phyloP scores from a whole-genome alignment of 2,888 invertebrate genomes.

The Trypoxylon attenuatum region DNA sequence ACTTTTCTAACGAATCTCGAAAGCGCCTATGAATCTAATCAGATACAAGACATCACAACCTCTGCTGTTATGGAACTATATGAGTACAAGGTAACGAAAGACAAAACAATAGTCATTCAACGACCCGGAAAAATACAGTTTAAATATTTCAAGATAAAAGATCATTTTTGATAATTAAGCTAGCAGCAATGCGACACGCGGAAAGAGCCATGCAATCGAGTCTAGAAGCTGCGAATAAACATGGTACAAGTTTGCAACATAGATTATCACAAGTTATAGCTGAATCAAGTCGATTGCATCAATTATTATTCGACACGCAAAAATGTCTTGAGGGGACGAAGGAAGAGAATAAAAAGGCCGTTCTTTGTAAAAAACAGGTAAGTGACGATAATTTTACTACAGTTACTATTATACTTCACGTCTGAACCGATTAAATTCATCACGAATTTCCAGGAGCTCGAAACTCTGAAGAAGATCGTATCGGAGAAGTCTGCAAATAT shows the following conservation, averaged over 20 bases:
- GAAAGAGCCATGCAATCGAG: constrained; percentile 76
- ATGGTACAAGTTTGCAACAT: constrained; percentile 76
- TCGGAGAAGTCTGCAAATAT: constrained; percentile 58
- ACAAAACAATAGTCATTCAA: too few species aligned
- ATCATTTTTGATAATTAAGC: constrained; percentile 51
- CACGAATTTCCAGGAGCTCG: constrained; percentile 65
- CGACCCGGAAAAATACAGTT: too few species aligned
- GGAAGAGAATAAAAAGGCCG: constrained; percentile 64
- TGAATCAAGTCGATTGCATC: constrained; percentile 75
- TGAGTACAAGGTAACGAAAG: constrained; percentile 81
- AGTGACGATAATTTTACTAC: too few species aligned
- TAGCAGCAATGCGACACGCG: constrained; percentile 76
- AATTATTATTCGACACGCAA: constrained; percentile 75
- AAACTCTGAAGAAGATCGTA: constrained; percentile 63
- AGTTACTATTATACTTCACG: too few species aligned
- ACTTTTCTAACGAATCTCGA: constrained; percentile 74
- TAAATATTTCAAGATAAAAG: background rate
- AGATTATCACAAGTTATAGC: constrained; percentile 75
- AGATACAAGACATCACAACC: constrained; percentile 78
- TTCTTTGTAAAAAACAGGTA: constrained; percentile 58
- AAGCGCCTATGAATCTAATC: constrained; percentile 75
- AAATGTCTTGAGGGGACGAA: constrained; percentile 75
- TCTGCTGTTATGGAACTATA: constrained; percentile 85
- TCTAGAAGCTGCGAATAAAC: constrained; percentile 76
- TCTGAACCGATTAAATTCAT: too few species aligned